Evolutionary conservation across 2,888 invertebrate species (phyloP).

Genomic region (Empis livida): DNA sequence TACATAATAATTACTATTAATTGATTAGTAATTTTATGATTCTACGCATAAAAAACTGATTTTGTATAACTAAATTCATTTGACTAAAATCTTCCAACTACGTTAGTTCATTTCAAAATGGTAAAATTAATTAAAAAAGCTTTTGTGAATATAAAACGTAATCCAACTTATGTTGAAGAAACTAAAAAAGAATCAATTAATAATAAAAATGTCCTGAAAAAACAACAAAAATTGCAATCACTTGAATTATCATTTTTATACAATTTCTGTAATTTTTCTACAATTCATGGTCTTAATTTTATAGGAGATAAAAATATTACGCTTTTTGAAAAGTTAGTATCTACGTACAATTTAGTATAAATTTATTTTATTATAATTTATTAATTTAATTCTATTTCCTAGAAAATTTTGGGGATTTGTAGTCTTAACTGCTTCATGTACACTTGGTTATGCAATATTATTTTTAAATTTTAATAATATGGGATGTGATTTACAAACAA

Average conservation of each 20-base stretch:
- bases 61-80: no score
- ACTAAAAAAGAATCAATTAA: no score
- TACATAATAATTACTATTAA: no score
- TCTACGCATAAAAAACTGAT: no score
- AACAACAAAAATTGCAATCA: no score
- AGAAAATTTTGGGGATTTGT: background rate
- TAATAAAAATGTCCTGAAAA: no score
- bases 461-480: background rate
- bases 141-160: no score
- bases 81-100: no score
- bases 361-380: background rate
- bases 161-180: no score
- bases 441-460: background rate
- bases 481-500: slow-evolving; percentile 22
- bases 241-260: background rate
- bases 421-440: background rate
- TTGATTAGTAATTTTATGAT: no score
- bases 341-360: background rate
- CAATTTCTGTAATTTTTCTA: background rate
- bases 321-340: background rate
- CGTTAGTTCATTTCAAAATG: no score
- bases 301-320: background rate
- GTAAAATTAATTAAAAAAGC: no score
- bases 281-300: background rate
- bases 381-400: background rate